Evolutionary conservation across 2,888 invertebrate genomes (phyloP), one percentile per base, ranked within the genome.

Genomic region (Uloborus plumipes): DNA sequence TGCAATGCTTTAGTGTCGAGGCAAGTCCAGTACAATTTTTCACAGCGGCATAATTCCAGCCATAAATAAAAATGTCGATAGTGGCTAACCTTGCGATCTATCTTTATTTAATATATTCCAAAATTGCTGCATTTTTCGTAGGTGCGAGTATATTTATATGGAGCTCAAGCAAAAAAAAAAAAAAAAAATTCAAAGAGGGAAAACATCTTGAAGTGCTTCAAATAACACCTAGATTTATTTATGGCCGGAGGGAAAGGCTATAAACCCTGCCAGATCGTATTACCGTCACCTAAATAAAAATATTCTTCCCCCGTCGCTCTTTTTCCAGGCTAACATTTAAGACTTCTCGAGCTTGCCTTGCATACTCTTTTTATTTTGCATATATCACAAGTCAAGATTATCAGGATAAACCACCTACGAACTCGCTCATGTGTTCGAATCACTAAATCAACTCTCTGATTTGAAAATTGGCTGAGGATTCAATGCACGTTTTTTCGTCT

Each of bases 201-300:
- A 71, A 72, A 71, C 71, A 72, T 79, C 79, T 67, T 53, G 73
- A 74, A 80, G 50, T 74, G 80, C 73, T 80, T 80, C 64, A 65
- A 74, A 80, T 74, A 80, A 80, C 74, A 74, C 74, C 80, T 69
- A 70, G 74, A 80, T 80, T 80, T 80, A 80, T 80, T 80, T 80
- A 80, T 80, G 69, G 73, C 73, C 31, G 47, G 67, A 67, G 79
- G 73, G 73, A 73, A 69, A 67, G 58, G 69, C 74, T 74, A 80
- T 80, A 80, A 80, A 80, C 69, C 74, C 69, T 61, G 72, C 66
- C 71, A 67, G 79, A 80, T 80, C 80, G 49, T 69, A 80, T 73
- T 80, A 73, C 73, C 69, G 64, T 69, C 80, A 74, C 62, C 70
- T 62, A 70, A 80, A 74, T 59, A 70, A 80, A 80, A 74, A 74